Percentiles rank a stretch among this genome's conserved stretches.
These are phyloP conservation scores for Apis laboriosa DNA, from an alignment of 1,140 invertebrate species.

Conservation along the genomic window DNA sequence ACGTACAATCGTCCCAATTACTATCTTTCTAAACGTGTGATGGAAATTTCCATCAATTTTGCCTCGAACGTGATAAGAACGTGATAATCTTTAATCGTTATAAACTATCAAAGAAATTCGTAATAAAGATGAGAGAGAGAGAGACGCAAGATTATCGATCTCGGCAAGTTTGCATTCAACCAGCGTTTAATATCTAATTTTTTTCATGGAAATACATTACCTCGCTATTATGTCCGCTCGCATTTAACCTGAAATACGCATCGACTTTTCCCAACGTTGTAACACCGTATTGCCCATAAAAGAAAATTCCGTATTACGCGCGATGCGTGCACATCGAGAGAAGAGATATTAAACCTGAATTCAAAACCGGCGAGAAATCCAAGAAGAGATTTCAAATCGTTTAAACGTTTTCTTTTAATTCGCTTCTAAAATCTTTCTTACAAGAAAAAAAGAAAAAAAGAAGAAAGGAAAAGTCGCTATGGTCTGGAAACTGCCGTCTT, in stretches of 20 bases:
- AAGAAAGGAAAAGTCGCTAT: too few relatives aligned
- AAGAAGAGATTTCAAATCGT: too few relatives aligned
- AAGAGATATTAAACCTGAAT: too few relatives aligned
- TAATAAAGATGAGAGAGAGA: background rate
- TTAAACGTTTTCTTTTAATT: background rate
- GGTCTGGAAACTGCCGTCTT: background rate
- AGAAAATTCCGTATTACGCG: slow-evolving; percentile 9
- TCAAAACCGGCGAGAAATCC: too few relatives aligned
- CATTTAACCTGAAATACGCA: slow-evolving; percentile 32
- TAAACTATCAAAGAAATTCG: background rate
- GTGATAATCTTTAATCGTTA: background rate
- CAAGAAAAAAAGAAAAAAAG: accelerated
- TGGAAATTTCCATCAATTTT: background rate
- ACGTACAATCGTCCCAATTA: too few relatives aligned
- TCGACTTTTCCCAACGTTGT: background rate
- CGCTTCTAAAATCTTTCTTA: background rate
- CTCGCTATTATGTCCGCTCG: slow-evolving; percentile 22
- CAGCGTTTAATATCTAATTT: slow-evolving; percentile 23
- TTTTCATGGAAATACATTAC: slow-evolving; percentile 22
- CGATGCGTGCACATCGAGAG: background rate
- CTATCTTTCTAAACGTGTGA: too few relatives aligned
- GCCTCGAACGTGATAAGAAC: background rate
- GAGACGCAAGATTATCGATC: background rate
- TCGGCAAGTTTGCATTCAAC: slow-evolving; percentile 15
- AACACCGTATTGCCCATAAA: background rate